phyloP scores from a whole-genome alignment of 2,113 vertebrate species.

The Chaenocephalus aceratus region DNA sequence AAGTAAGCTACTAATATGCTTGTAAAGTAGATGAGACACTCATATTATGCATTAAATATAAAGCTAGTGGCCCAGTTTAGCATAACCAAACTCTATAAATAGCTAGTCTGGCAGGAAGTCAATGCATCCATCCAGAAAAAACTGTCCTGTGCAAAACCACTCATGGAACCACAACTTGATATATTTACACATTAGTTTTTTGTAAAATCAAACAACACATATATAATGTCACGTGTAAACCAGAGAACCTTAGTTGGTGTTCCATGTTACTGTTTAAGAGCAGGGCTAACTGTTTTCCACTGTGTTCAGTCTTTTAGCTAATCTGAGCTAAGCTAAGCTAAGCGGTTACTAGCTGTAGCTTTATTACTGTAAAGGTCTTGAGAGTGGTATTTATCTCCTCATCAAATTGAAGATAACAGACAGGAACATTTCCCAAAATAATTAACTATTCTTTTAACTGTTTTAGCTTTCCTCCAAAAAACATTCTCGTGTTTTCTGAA shows the following conservation, averaged over 20 bases:
- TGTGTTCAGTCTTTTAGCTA: neutral
- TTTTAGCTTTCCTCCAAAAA: neutral
- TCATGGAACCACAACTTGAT: neutral
- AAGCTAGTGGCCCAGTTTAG: neutral
- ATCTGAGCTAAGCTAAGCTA: slow-evolving; percentile 1
- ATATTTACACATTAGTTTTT: neutral
- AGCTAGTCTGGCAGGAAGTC: neutral
- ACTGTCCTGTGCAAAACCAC: neutral
- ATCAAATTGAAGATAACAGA: neutral
- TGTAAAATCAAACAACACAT: neutral
- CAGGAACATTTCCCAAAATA: neutral
- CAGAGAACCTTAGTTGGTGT: neutral
- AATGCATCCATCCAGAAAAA: neutral
- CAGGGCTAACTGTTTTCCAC: neutral
- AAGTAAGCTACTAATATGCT: neutral
- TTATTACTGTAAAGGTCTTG: neutral
- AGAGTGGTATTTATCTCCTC: neutral
- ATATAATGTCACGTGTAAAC: neutral
- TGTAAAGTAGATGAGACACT: neutral
- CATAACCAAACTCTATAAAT: neutral
- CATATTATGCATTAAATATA: neutral
- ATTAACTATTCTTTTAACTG: neutral
- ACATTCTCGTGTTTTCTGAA: neutral
- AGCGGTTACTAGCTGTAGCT: neutral
- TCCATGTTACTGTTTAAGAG: neutral